Evolutionary conservation across 2,888 invertebrate species (phyloP).

Genomic region (Sphinx pinastri): DNA sequence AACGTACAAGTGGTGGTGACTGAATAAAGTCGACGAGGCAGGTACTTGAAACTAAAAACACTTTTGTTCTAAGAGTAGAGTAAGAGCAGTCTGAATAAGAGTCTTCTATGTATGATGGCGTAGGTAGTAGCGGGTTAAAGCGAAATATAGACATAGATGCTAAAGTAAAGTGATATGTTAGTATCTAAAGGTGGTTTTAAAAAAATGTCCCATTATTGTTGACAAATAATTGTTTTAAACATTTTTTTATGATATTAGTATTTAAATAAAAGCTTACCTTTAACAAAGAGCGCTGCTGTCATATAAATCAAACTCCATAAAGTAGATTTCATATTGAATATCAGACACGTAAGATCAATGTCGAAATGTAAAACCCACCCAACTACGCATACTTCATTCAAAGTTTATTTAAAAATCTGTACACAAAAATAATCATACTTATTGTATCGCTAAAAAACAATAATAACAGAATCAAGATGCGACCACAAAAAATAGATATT

Average conservation of each 20-base stretch:
- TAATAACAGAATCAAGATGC: background rate
- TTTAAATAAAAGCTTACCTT: constrained; percentile 56
- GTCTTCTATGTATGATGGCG: background rate
- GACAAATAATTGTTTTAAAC: background rate
- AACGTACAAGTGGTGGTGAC: background rate
- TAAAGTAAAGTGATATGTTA: background rate
- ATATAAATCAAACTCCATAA: constrained; percentile 61
- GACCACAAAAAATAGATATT: constrained; percentile 38
- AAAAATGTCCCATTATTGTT: too few species aligned
- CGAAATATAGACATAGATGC: background rate
- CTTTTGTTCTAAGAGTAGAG: constrained; percentile 1
- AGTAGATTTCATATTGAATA: constrained; percentile 51
- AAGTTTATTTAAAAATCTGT: constrained; percentile 11
- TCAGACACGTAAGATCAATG: constrained; percentile 33
- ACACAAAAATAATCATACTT: constrained; percentile 17
- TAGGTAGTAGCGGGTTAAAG: background rate
- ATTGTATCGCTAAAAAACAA: constrained; percentile 10
- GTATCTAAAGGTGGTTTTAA: background rate
- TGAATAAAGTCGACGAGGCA: background rate
- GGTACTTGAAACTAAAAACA: background rate
- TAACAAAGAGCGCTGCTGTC: constrained; percentile 57
- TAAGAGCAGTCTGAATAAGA: background rate
- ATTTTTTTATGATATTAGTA: background rate
- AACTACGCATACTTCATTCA: constrained; percentile 21
- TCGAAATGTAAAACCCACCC: constrained; percentile 29